Base-by-base conservation (phyloP, 2,888 invertebrate species). In the Macrophya alboannulata region DNA sequence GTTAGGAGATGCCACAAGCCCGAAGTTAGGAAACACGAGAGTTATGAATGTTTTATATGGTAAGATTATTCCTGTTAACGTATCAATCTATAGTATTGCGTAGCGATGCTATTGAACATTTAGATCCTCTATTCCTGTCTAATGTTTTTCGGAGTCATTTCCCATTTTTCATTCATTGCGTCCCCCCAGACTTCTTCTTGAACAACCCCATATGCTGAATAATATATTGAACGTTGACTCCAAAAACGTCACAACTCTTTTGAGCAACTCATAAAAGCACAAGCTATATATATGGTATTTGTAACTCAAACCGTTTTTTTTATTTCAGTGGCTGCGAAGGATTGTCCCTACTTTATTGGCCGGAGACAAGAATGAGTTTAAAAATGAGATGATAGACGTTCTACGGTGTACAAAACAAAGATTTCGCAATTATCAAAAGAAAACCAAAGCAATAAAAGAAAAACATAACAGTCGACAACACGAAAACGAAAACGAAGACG, bases 271-370 rank as follows among this genome's bases (percentile, higher is more conserved):
- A 65, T 12, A 25, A 65, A 5, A 65, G 21, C 65, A 65, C n/a
- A 65, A 25, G 2, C 43, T 43, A 43, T 31, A 68, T 17, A 0
- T 72, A 72, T 72, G 21, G n/a, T 72, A 43, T 43, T 9, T 72
- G 43, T 1, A 72, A 72, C 43, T 17, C 72, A 3, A 43, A 17
- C 72, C 40, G n/a, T 21, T 72, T 72, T n/a, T 40, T 72, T 43
- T 21, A 72, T 72, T 72, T n/a, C 43, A 72, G 72, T 72, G 43
- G 72, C 72, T 72, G 72, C 72, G 9, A 72, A 17, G 43, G 72
- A 72, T 43, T 72, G 45, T 10, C 72, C 43, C n/a, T 72, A 43
- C 43, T 72, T 72, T 40, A 72, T 72, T 72, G 72, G 72, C 72
- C 72, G 17, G 45, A 43, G n/a, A 72, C 72, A 72, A 72, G 43